Base-by-base conservation (phyloP, 2,888 invertebrate genomes). In the Microplitis deprimator region DNA sequence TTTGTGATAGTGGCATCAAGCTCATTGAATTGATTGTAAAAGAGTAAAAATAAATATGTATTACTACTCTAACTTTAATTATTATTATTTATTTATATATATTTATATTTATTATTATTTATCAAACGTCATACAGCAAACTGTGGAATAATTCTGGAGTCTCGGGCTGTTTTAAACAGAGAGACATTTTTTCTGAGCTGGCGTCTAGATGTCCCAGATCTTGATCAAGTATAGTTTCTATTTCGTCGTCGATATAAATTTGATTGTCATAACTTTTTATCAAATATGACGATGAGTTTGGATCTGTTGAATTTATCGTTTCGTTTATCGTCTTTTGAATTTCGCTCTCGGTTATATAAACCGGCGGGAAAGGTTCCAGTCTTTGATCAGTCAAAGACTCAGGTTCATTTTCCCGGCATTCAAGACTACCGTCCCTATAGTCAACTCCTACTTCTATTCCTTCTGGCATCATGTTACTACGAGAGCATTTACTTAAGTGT, bases 321-420 rank as follows among this genome's bases (percentile, higher is more conserved):
- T 89, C 88, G 68, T 88, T 88, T 16, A 89, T 85, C 0, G 89
- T 89, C 72, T 87, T 87, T 74, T 89, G 87, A 65, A 89, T 85
- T 70, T 89, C 89, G 65, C 84, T 88, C 10, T 89, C 89, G 6
- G 85, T 87, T 5, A 89, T 85, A 70, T 86, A 86, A 67, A 88
- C 84, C 0, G 84, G 79, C 65, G 86, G 84, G 50, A 85, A 89
- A 64, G 84, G 83, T 17, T 70, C 38, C 16, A 67, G 70, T 59
- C 64, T 67, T 20, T 75, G 69, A 10, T 73, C 59, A 64, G 76
- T 72, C 40, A 67, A n/a, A 20, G 67, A 20, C 10, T 40, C 73
- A 59, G 29, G 68, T 41, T 79, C 76, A 59, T 69, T 72, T 41
- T 40, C 16, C n/a, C 40, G 41, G n/a, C 59, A 13, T 8, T 70